Base-by-base conservation (phyloP, 2,797 vertebrate genomes). In the Peromyscus nudipes region DNA sequence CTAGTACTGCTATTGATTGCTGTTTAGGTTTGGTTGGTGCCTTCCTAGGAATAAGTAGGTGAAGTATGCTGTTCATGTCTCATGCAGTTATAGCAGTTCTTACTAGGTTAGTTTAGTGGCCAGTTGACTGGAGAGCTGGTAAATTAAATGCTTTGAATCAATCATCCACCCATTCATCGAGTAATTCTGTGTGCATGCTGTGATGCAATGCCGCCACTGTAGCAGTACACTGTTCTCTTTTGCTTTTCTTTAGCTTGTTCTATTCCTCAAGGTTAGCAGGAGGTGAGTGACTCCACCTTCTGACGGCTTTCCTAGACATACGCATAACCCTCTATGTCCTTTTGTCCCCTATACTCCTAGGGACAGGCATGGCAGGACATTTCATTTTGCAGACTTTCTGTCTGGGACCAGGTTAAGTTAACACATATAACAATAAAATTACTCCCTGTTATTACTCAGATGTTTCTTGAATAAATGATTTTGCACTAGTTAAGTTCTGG, bases 381-480 rank as follows among this genome's bases (percentile, higher is more conserved):
- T 91, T 60, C 29, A 43, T 40, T 71, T 37, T 79, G 16, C 5
- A 75, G 25, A 3, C 52, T 83, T 96, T 73, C 65, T 73, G 0
- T 71, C 31, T 82, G 13, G 49, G 3, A 75, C 85, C 17, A 16
- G 31, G 64, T 43, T 43, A 43, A 27, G 7, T 76, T 40, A 81
- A 80, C 55, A 80, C 9, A 37, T 17, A 60, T 62, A 43, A 55
- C 43, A 55, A 25, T 17, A 49, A 65, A 65, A 46, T 64, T 46
- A 21, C 10, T 14, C 40, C 9, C 4, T 55, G 8, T 8, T 97
- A 27, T 64, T 60, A 83, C 31, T 71, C 19, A 21, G 19, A 57
- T 86, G 85, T 95, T 91, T 43, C 77, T 93, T 84, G 8, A 94
- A 46, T 75, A 65, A n/a, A 52, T 52, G 7, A 11, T 88, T 46